Evolutionary conservation across 2,113 vertebrate genomes (phyloP).

Genomic region (Tichodroma muraria): DNA sequence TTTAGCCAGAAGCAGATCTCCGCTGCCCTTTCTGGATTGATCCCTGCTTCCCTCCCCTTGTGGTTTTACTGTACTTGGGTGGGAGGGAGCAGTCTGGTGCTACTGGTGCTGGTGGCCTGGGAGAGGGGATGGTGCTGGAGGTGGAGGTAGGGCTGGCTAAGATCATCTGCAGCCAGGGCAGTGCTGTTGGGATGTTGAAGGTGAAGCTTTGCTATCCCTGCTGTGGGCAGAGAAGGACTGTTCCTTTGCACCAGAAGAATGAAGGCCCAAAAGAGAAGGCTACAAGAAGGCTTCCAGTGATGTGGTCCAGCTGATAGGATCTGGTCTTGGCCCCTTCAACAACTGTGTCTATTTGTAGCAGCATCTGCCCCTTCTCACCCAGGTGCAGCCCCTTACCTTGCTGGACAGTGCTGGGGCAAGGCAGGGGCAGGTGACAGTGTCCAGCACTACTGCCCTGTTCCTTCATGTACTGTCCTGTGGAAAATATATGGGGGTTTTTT

Average conservation of each 20-base stretch:
- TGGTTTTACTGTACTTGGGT: not conserved
- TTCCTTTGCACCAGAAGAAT: not conserved
- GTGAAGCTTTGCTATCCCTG: not conserved
- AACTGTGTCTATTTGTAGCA: not conserved
- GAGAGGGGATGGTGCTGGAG: not conserved
- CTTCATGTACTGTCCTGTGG: not conserved
- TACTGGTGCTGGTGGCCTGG: not conserved
- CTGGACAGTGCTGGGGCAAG: not conserved
- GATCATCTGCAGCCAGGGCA: not conserved
- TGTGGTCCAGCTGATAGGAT: rapidly evolving
- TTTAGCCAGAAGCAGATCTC: not conserved
- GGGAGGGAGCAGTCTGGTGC: not conserved
- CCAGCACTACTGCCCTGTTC: not conserved
- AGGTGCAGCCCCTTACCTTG: not conserved
- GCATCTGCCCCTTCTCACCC: not conserved
- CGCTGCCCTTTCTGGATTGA: not conserved
- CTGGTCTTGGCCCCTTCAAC: not conserved
- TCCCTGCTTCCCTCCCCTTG: not conserved
- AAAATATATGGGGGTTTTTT: not conserved
- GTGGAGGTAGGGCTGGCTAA: not conserved
- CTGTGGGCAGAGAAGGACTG: not conserved
- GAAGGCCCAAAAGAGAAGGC: not conserved
- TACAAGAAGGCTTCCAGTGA: not conserved
- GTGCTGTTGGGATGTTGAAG: not conserved
- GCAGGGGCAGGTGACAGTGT: not conserved